Conservation (phyloP, 2,113 vertebrate species). For the Drymodes brunneopygia region DNA sequence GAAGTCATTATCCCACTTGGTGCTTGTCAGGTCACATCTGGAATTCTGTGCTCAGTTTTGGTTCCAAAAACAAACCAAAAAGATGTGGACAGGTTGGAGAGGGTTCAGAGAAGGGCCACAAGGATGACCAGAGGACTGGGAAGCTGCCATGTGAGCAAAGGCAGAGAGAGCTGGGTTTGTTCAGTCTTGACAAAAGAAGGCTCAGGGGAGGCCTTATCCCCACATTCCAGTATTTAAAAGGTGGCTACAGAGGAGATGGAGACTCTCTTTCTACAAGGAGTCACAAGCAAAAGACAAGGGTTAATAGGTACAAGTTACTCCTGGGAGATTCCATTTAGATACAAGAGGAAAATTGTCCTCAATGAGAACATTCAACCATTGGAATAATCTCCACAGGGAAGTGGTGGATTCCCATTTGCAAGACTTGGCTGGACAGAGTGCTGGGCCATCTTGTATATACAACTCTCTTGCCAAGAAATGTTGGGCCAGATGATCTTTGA, state of each 20-base stretch:
- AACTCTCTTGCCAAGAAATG: not conserved
- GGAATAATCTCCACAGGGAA: not conserved
- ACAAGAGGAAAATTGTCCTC: not conserved
- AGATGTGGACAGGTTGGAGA: not conserved
- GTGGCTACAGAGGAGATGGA: not conserved
- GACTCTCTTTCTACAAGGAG: not conserved
- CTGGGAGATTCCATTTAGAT: not conserved
- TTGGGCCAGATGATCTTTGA: not conserved
- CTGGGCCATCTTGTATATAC: not conserved
- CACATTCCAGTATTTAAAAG: not conserved
- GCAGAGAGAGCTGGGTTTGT: not conserved
- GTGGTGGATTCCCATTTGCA: not conserved
- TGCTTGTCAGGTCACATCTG: not conserved
- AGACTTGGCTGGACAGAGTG: not conserved
- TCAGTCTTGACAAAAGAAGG: not conserved
- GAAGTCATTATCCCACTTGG: not conserved
- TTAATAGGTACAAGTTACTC: not conserved
- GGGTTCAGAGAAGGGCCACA: not conserved
- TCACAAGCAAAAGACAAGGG: not conserved
- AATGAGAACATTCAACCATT: not conserved
- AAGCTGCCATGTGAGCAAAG: not conserved
- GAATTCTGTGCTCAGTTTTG: not conserved
- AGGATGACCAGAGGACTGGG: not conserved
- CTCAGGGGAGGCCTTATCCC: not conserved
- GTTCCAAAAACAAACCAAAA: not conserved